These are phyloP conservation scores for Tamias sibiricus DNA, from an alignment of 2,113 vertebrate genomes.

Conservation along the genomic window DNA sequence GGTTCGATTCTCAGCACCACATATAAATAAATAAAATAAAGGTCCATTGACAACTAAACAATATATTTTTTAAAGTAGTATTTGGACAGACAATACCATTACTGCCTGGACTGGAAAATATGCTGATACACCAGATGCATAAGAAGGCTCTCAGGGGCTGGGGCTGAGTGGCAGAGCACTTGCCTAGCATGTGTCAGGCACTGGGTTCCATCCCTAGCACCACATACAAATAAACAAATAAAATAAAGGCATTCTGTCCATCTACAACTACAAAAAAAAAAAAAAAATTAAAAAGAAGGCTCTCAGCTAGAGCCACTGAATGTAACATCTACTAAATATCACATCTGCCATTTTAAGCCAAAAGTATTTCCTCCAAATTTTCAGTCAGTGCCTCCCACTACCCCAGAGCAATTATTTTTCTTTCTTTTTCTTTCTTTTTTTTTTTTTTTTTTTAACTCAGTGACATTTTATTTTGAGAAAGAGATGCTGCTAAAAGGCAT, in stretches of 20 bases:
- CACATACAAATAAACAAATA: too few species aligned
- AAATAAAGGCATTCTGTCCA: too few species aligned
- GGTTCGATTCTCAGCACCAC: too few species aligned
- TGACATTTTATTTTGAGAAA: conserved; percentile 8
- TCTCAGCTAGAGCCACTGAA: background rate
- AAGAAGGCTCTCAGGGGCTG: background rate
- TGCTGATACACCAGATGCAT: background rate
- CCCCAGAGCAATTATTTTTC: background rate
- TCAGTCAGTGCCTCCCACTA: background rate
- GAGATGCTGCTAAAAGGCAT: background rate
- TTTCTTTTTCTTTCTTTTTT: background rate
- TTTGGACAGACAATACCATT: background rate
- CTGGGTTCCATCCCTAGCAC: too few species aligned
- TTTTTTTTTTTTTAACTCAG: background rate
- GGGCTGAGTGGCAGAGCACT: too few species aligned
- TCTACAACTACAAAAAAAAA: too few species aligned
- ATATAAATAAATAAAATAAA: too few species aligned
- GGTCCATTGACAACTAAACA: too few species aligned
- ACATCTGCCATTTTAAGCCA: background rate
- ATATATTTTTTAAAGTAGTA: too few species aligned
- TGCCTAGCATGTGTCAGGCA: too few species aligned
- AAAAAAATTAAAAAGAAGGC: too few species aligned
- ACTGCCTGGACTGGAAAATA: background rate
- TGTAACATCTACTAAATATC: background rate
- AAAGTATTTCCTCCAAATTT: background rate